Base-by-base conservation (phyloP, 2,888 invertebrate species). In the Phania funesta region DNA sequence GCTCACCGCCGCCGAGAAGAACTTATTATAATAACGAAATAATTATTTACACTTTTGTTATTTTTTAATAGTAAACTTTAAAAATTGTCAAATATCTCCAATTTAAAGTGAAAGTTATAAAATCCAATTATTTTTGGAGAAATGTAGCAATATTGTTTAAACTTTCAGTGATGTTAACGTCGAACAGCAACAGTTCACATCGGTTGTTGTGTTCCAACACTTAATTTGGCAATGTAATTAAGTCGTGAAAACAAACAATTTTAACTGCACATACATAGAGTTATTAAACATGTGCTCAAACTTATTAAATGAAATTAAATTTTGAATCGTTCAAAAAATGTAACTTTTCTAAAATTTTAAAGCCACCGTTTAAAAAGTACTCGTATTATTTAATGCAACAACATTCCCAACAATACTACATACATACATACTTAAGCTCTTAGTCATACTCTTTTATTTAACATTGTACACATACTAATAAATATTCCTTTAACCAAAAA, bases 391-490 rank as follows among this genome's bases (percentile, higher is more conserved):
- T 26, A 70, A 70, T 58, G 16, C 54, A 54, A 70, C 13, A 46
- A 24, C 24, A 74, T 64, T 54, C 35, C 35, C 13, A 35, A 20
- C 29, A 46, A 56, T 41, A 64, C 26, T n/a, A n/a, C n/a, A n/a
- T n/a, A n/a, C n/a, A n/a, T 8, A 65, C 70, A 78, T 78, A 56
- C 64, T 64, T 48, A 16, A 65, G 7, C 16, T 56, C 56, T 78
- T 64, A 78, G 78, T 78, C 78, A 77, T 78, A 48, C 24, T 26
- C 8, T 65, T 20, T 52, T 38, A 44, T 46, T 24, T 64, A 22
- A n/a, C 58, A 70, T 54, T 62, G 38, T 20, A 62, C 13, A 50
- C 13, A 35, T 52, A 18, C 20, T 13, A 29, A 54, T 18, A 44
- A 46, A 56, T 56, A 56, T 44, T 48, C n/a, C 38, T 67, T 54